Evolutionary conservation across 2,888 invertebrate species (phyloP).

Genomic region (Cheilosia variabilis): DNA sequence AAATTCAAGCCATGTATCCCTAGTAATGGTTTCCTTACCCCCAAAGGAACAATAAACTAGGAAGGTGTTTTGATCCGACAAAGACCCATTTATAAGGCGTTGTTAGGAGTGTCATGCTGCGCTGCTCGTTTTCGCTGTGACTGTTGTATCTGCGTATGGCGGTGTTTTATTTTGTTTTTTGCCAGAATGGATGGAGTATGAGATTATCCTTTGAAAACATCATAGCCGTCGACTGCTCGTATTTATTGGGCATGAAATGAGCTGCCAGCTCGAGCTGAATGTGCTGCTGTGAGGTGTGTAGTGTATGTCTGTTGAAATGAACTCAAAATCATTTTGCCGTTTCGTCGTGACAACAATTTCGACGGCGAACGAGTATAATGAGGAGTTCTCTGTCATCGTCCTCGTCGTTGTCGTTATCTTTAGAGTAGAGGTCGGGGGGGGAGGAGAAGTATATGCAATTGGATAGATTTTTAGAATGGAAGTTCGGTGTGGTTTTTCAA

Average conservation of each 20-base stretch:
- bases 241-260: slow-evolving; percentile 74
- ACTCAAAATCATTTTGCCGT: slow-evolving; percentile 67
- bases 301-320: slow-evolving; percentile 39
- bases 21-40: slow-evolving; percentile 46
- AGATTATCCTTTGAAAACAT: slow-evolving; percentile 70
- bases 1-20: slow-evolving; percentile 58
- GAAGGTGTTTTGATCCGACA: slow-evolving; percentile 54
- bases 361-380: slow-evolving; percentile 58
- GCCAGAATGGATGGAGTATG: slow-evolving; percentile 10
- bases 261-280: slow-evolving; percentile 56
- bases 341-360: slow-evolving; percentile 70
- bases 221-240: slow-evolving; percentile 64
- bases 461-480: slow-evolving; percentile 40
- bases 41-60: slow-evolving; percentile 61
- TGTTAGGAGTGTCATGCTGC: slow-evolving; percentile 54
- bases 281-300: slow-evolving; percentile 30
- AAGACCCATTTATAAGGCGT: slow-evolving; percentile 23
- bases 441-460: slow-evolving; percentile 28
- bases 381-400: slow-evolving; percentile 60
- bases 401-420: slow-evolving; percentile 19
- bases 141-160: slow-evolving; percentile 17
- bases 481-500: slow-evolving; percentile 42
- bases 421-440: background rate
- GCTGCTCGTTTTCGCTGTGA: slow-evolving; percentile 23
- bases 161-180: background rate